Evolutionary conservation across 2,797 vertebrate species (phyloP), one percentile per base, ranked within the genome.

Genomic region (Alauda arvensis): DNA sequence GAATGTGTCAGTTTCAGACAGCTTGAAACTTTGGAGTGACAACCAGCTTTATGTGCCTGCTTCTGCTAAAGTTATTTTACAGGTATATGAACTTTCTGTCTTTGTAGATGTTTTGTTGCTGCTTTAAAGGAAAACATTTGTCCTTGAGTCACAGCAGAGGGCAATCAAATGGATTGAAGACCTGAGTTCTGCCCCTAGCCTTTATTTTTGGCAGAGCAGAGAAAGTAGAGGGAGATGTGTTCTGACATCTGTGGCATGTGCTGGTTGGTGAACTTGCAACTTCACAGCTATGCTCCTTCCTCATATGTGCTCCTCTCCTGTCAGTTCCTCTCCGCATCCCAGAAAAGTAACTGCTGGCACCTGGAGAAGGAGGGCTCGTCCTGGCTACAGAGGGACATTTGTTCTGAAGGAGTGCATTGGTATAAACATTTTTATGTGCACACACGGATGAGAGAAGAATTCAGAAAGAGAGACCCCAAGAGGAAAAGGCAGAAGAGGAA

Each of bases 171-270:
- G 10, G 16, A 33, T 17, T 76, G 34, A 77, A 79, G 71, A 55
- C 17, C 0, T 0, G 19, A 0, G 1, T 75, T 91, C 62, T 88
- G 66, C 57, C 63, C 48, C 56, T 34, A 45, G 65, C 42, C 42
- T 92, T 83, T 77, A 24, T 77, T 92, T 92, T 74, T 90, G 53
- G 59, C 56, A 70, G 49, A 89, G 60, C 45, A 76, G 68, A 63
- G 55, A 40, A 85, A 49, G 43, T 37, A 74, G 48, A 77, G 34
- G 34, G 57, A 93, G 37, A 79, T 52, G 28, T 40, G 26, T 84
- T 89, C 43, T 77, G 75, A 84, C 11, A 1, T 68, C 34, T 65
- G 46, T 62, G 72, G 49, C 20, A 10, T 57, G 55, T 70, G 57
- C 51, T 82, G 24, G 12, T 40, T 84, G 71, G 40, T 68, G 59